These are phyloP conservation scores for Ernsta delagoae DNA, from an alignment of 2,888 invertebrate genomes.

Conservation along the genomic window DNA sequence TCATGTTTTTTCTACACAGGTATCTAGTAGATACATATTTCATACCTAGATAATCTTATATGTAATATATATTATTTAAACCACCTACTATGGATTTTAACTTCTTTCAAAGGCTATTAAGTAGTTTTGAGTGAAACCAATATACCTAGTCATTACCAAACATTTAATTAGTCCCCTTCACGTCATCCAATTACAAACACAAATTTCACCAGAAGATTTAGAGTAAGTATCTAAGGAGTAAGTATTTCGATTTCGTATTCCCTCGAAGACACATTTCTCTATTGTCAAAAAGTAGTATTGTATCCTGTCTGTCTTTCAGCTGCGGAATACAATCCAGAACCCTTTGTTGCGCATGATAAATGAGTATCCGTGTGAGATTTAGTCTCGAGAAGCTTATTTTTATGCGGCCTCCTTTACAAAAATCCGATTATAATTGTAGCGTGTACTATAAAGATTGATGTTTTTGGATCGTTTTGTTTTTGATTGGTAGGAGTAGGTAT, in stretches of 20 bases:
- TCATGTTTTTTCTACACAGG: too few relatives aligned
- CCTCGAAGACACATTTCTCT: background rate
- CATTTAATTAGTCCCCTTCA: too few relatives aligned
- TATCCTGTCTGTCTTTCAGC: background rate
- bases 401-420: background rate
- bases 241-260: background rate
- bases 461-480: background rate
- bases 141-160: too few relatives aligned
- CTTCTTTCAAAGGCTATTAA: too few relatives aligned
- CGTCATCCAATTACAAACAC: too few relatives aligned
- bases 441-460: conserved; percentile 1
- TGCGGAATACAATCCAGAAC: conserved; percentile 10
- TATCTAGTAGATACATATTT: too few relatives aligned
- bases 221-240: too few relatives aligned
- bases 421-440: background rate
- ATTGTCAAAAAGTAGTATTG: conserved; percentile 21
- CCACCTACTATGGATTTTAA: too few relatives aligned
- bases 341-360: conserved; percentile 60
- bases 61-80: too few relatives aligned
- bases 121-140: too few relatives aligned
- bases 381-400: conserved; percentile 55
- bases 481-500: background rate
- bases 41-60: too few relatives aligned
- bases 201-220: too few relatives aligned
- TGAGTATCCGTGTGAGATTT: conserved; percentile 65